Conservation (phyloP, 2,113 vertebrate genomes). For the Alethe castanea region DNA sequence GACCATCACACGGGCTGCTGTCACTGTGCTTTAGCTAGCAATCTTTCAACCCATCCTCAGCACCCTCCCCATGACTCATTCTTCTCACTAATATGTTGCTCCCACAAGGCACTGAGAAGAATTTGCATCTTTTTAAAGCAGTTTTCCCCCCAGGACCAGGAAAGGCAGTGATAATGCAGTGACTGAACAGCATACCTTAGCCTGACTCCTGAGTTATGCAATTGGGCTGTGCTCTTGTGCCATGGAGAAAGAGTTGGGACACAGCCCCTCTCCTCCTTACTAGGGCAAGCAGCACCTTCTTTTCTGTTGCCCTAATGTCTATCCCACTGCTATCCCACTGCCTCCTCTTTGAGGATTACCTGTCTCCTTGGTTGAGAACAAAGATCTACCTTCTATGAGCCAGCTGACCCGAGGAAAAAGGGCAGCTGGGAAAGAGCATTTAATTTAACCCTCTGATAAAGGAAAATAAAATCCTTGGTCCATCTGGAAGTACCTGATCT, state of each 20-base stretch:
- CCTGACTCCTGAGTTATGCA: background rate
- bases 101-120: background rate
- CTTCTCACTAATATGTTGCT: rapidly evolving
- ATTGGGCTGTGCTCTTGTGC: background rate
- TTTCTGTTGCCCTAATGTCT: background rate
- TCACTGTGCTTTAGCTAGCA: rapidly evolving
- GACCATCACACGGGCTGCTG: background rate
- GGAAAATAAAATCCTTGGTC: conserved; percentile 42
- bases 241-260: background rate
- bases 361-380: background rate
- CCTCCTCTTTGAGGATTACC: background rate
- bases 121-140: background rate
- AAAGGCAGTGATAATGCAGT: background rate
- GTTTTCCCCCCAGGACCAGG: background rate
- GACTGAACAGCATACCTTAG: background rate
- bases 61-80: background rate
- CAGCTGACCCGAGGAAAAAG: background rate
- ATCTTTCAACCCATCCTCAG: background rate
- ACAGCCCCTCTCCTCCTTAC: background rate
- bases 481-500: conserved; percentile 44
- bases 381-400: conserved; percentile 49
- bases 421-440: conserved; percentile 40
- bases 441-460: conserved; percentile 71
- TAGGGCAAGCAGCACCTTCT: background rate
- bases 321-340: background rate